phyloP scores from a whole-genome alignment of 2,888 invertebrate genomes.

The Leptinotarsa tumamoca region DNA sequence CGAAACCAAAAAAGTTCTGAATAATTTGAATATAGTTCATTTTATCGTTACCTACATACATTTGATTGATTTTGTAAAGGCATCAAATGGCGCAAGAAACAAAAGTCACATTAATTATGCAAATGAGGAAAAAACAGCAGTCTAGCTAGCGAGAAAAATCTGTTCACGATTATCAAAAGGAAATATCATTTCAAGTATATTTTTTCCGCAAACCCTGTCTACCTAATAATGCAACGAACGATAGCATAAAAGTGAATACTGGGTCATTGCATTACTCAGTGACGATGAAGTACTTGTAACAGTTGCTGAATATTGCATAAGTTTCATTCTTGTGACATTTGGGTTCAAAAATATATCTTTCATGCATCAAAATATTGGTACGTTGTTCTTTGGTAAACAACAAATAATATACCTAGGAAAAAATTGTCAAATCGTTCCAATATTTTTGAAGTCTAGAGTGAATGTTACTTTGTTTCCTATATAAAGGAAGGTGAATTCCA shows the following conservation, averaged over 20 bases:
- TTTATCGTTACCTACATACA: too few species aligned
- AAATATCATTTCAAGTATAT: neutral
- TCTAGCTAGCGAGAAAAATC: neutral
- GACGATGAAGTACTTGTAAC: constrained; percentile 1
- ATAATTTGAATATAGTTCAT: too few species aligned
- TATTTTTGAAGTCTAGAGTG: neutral
- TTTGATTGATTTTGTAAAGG: too few species aligned
- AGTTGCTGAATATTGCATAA: constrained; percentile 16
- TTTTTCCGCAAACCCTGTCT: neutral
- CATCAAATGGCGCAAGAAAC: too few species aligned
- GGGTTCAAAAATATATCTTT: constrained; percentile 21
- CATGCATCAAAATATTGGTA: neutral
- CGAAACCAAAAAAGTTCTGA: too few species aligned
- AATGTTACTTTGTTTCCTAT: constrained; percentile 1
- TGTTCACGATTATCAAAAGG: constrained; percentile 2
- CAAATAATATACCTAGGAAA: neutral
- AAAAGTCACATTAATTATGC: too few species aligned
- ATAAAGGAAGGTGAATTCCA: constrained; percentile 11
- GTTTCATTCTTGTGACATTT: constrained; percentile 15
- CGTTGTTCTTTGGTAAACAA: neutral
- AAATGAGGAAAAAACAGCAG: too few species aligned
- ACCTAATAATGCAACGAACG: constrained; percentile 17
- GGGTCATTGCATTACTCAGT: neutral
- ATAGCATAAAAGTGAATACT: constrained; percentile 15
- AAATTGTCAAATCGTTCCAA: neutral